phyloP scores from a whole-genome alignment of 2,113 vertebrate genomes.

The Empidonax alnorum region DNA sequence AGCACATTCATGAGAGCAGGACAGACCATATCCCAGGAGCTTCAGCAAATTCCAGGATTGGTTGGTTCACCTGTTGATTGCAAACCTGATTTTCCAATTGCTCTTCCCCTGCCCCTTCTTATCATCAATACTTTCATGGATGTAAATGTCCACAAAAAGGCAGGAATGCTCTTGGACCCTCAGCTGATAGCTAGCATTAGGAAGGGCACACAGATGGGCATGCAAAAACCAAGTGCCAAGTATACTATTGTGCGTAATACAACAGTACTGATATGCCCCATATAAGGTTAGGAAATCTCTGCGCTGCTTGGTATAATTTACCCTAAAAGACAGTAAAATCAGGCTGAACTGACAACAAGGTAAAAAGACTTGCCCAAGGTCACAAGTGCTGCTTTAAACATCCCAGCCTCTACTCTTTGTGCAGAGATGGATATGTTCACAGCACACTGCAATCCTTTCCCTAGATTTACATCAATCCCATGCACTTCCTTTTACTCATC shows the following conservation, averaged over 20 bases:
- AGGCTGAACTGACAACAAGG: not conserved
- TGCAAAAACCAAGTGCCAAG: not conserved
- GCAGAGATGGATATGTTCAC: not conserved
- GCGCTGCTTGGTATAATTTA: not conserved
- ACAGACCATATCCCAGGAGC: not conserved
- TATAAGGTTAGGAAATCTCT: not conserved
- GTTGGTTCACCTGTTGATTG: not conserved
- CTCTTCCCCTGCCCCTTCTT: not conserved
- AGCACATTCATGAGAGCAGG: accelerated
- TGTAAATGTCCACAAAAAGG: not conserved
- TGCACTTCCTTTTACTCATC: not conserved
- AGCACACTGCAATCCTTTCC: not conserved
- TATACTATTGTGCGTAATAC: not conserved
- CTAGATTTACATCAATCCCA: not conserved
- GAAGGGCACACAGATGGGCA: conserved; percentile 5
- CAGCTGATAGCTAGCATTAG: not conserved
- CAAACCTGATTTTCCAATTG: not conserved
- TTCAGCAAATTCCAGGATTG: not conserved
- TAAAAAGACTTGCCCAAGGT: not conserved
- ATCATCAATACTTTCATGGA: not conserved
- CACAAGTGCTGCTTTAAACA: not conserved
- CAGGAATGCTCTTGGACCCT: not conserved
- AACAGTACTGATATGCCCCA: not conserved
- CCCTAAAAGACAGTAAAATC: not conserved
- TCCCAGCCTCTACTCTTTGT: not conserved